A percentile compares a stretch with the other conserved stretches of the same genome.
Evolutionary conservation across 2,888 invertebrate species (phyloP).

Genomic region (Drosophila silvestris): DNA sequence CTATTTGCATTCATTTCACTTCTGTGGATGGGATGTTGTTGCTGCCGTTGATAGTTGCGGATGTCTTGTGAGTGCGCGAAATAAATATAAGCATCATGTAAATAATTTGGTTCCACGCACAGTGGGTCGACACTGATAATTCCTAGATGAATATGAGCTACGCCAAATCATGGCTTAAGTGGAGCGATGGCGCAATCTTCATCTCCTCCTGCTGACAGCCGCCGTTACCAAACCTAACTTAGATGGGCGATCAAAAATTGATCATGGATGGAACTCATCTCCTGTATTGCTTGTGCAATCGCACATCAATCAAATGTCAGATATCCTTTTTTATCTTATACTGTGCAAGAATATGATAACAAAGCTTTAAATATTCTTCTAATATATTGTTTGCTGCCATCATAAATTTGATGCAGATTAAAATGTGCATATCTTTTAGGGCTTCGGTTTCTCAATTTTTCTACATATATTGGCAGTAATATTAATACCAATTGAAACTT

Average conservation of each 20-base stretch:
- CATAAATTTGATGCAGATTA: background rate
- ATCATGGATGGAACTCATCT: background rate
- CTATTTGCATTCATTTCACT: slow-evolving; percentile 61
- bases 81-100: slow-evolving; percentile 70
- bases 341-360: background rate
- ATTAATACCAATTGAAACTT: slow-evolving; percentile 3
- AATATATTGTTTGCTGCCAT: background rate
- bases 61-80: slow-evolving; percentile 62
- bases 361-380: background rate
- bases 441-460: background rate
- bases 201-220: background rate
- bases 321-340: background rate
- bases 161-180: background rate
- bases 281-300: background rate
- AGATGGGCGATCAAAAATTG: background rate
- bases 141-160: background rate
- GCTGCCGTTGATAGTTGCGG: slow-evolving; percentile 46
- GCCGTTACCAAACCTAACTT: too few relatives aligned
- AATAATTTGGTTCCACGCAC: slow-evolving; percentile 60
- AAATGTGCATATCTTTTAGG: background rate
- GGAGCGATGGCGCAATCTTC: background rate
- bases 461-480: background rate
- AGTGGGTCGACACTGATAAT: slow-evolving; percentile 35
- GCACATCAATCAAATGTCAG: too few relatives aligned
- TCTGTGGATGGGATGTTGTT: slow-evolving; percentile 26